A percentile compares a stretch with the other conserved stretches of the same genome.
Conservation (phyloP, 1,140 invertebrate species). For the Danaus plexippus region DNA sequence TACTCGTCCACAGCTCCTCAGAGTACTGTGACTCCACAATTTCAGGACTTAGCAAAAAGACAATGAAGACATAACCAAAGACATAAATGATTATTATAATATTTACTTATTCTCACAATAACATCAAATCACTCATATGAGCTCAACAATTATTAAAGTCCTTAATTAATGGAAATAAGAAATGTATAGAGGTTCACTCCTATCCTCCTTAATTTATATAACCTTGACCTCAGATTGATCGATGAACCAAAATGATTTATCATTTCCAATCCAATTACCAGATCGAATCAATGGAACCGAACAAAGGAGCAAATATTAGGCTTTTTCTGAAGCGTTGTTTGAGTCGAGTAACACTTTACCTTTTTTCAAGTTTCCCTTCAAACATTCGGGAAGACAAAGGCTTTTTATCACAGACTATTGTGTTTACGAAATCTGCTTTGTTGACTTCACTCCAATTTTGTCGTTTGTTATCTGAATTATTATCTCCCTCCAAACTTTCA, state of each 20-base stretch:
- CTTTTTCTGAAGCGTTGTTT: slow-evolving; percentile 2
- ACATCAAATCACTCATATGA: too few relatives aligned
- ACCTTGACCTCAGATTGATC: slow-evolving; percentile 17
- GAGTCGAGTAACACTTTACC: slow-evolving; percentile 10
- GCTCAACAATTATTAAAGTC: too few relatives aligned
- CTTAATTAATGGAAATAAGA: too few relatives aligned
- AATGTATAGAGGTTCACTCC: too few relatives aligned
- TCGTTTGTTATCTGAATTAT: slow-evolving; percentile 8
- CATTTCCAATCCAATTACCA: slow-evolving; percentile 12
- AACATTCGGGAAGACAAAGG: slow-evolving; percentile 14
- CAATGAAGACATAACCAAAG: too few relatives aligned
- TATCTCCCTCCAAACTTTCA: slow-evolving; percentile 12
- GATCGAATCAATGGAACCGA: slow-evolving; percentile 8
- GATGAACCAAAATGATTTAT: slow-evolving; percentile 18
- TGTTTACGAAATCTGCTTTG: slow-evolving; percentile 6
- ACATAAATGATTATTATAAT: too few relatives aligned
- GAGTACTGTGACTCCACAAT: slow-evolving; percentile 42
- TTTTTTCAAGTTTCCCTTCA: slow-evolving; percentile 9
- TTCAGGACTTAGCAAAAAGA: too few relatives aligned
- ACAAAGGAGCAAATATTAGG: slow-evolving; percentile 9
- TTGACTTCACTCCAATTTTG: slow-evolving; percentile 7
- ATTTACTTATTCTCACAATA: too few relatives aligned
- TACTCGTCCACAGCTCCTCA: slow-evolving; percentile 44
- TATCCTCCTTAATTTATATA: background rate
- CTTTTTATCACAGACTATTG: slow-evolving; percentile 10